Base-by-base conservation (phyloP, 2,797 vertebrate genomes). In the Chloroceryle amazona region DNA sequence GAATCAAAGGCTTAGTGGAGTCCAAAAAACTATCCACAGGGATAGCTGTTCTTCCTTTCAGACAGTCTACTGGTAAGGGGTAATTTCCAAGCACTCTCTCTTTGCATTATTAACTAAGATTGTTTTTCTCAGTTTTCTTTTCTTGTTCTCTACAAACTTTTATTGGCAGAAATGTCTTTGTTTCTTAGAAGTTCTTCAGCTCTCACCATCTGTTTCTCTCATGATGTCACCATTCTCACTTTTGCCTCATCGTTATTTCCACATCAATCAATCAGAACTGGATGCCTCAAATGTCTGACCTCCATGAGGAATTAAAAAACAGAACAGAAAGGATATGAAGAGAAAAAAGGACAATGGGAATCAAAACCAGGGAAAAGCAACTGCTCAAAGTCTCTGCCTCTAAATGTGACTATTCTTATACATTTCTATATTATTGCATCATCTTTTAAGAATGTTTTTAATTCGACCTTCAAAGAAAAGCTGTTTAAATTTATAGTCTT, bases 121-220 rank as follows among this genome's bases (percentile, higher is more conserved):
- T 93, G 86, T 86, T 96, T 90, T 93, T 68, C 81, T 86, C 84
- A 44, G 89, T 81, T 96, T 94, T 87, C 72, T 89, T 80, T 65
- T 66, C 72, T 47, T 87, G 57, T 95, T 94, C 79, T 96, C 92
- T 89, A 93, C 63, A 84, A 97, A 96, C 68, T 31, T n/a, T 92
- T 93, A 89, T 81, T 96, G 96, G 92, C 95, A 96, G 92, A 83
- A 94, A 23, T 74, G 72, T 66, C 89, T 96, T 96, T 91, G 89
- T 94, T 96, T 97, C 96, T 93, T 96, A 96, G 94, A 96, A 94
- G 81, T 95, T 91, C 92, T 86, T 95, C 49, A 6, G 29, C 84
- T 95, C 88, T 89, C 14, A 0, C 95, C 96, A 94, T 96, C 96
- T 97, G 95, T 95, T 97, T 96, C 96, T 97, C 72, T 79, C 84